phyloP scores from a whole-genome alignment of 2,113 vertebrate species.

The Syrmaticus mikado region DNA sequence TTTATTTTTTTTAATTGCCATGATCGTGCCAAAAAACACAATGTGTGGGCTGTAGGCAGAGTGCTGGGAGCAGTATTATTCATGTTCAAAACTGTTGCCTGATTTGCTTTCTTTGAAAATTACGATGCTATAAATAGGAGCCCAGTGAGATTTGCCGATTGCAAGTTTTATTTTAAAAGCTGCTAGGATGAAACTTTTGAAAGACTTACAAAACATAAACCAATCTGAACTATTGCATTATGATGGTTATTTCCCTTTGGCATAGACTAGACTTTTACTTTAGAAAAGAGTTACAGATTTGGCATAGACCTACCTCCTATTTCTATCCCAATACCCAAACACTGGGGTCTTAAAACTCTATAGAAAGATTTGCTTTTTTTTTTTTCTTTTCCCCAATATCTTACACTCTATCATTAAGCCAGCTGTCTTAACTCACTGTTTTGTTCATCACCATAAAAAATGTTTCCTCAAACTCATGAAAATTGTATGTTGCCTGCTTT shows the following conservation, averaged over 20 bases:
- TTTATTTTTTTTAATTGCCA: constrained; percentile 66
- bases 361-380: neutral
- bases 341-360: neutral
- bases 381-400: neutral
- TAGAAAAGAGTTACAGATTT: neutral
- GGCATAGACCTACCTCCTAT: neutral
- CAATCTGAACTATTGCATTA: neutral
- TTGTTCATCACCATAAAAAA: neutral
- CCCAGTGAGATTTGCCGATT: constrained; percentile 27
- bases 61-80: constrained; percentile 60
- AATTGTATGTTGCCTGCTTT: neutral
- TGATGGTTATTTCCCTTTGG: neutral
- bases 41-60: constrained; percentile 59
- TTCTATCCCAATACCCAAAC: neutral
- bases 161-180: constrained; percentile 37
- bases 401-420: neutral
- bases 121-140: constrained; percentile 64
- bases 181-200: constrained; percentile 21
- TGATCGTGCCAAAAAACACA: constrained; percentile 53
- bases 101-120: constrained; percentile 69
- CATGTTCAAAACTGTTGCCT: constrained; percentile 47
- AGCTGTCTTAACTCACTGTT: neutral
- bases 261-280: neutral
- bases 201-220: constrained; percentile 6
- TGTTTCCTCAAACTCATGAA: neutral